Evolutionary conservation across 2,888 invertebrate species (phyloP).

Genomic region (Seira musarum): DNA sequence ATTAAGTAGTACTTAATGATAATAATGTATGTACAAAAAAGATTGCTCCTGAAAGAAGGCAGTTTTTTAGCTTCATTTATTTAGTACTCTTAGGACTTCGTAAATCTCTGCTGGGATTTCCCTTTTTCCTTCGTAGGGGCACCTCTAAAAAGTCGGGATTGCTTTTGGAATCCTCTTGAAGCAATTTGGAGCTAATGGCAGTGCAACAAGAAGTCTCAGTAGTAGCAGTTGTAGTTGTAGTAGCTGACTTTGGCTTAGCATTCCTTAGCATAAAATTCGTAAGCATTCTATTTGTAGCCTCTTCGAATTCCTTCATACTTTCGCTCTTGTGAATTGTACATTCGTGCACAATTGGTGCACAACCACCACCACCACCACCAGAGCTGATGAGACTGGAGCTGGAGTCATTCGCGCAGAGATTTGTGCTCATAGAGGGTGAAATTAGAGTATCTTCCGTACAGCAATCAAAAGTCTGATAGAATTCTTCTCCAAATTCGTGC

Average conservation of each 20-base stretch:
- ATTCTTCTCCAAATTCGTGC: constrained; percentile 69
- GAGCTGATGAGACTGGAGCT: constrained; percentile 9
- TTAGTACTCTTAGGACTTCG: constrained; percentile 65
- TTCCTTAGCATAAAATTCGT: constrained; percentile 62
- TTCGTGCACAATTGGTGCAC: constrained; percentile 54
- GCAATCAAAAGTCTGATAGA: constrained; percentile 69
- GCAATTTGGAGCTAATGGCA: constrained; percentile 49
- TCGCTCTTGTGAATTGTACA: constrained; percentile 66
- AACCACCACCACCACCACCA: constrained; percentile 28
- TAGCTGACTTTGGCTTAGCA: constrained; percentile 41
- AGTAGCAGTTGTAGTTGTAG: constrained; percentile 12
- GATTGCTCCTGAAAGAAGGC: constrained; percentile 27
- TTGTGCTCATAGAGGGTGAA: constrained; percentile 57
- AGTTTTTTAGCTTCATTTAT: constrained; percentile 51
- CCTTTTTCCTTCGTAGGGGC: constrained; percentile 64
- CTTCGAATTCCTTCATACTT: constrained; percentile 65
- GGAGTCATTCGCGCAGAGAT: constrained; percentile 54
- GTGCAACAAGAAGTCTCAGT: constrained; percentile 59
- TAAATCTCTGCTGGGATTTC: constrained; percentile 60
- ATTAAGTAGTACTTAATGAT: background rate
- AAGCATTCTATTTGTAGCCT: constrained; percentile 59
- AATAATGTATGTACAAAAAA: constrained; percentile 53
- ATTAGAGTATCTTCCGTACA: constrained; percentile 54
- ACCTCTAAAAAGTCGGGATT: constrained; percentile 65
- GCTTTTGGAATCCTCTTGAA: constrained; percentile 62